Percentiles rank a stretch among this genome's conserved stretches.
phyloP scores from a whole-genome alignment of 2,113 vertebrate genomes.

The Rhinoderma darwinii region DNA sequence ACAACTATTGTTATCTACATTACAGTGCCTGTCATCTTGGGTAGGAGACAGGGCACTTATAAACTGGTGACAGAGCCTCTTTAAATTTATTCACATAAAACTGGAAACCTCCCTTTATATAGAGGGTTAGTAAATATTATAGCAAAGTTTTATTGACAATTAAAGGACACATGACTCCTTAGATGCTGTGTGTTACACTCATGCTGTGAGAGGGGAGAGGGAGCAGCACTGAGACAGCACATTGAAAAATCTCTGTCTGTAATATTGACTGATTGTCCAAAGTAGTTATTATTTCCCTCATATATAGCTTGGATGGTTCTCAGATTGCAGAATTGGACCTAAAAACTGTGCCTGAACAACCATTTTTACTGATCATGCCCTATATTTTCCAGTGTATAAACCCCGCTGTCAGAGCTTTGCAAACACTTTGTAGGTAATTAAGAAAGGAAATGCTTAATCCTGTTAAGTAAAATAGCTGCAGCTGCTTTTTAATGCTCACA shows the following conservation, averaged over 20 bases:
- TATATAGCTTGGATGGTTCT: background rate
- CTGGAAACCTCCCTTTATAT: too few relatives aligned
- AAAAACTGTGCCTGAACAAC: too few relatives aligned
- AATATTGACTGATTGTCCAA: background rate
- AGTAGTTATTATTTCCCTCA: background rate
- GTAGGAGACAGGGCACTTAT: too few relatives aligned
- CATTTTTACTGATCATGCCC: background rate
- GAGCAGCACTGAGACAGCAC: background rate
- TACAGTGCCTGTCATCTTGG: too few relatives aligned
- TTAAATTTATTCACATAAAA: too few relatives aligned
- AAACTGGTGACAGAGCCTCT: too few relatives aligned
- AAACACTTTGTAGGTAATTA: conserved; percentile 33
- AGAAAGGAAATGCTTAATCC: conserved; percentile 14
- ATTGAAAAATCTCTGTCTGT: background rate
- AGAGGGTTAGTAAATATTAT: background rate
- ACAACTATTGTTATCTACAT: too few relatives aligned
- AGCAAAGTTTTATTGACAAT: background rate
- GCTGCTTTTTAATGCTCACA: conserved; percentile 33
- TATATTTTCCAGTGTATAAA: background rate
- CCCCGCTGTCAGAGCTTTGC: background rate
- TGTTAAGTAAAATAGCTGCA: conserved; percentile 33
- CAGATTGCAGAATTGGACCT: too few relatives aligned
- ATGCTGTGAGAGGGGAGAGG: conserved; percentile 9
- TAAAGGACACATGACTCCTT: background rate
- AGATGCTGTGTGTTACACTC: background rate